These are phyloP conservation scores for Nesoenas mayeri DNA, from an alignment of 2,113 vertebrate genomes.

Conservation along the genomic window DNA sequence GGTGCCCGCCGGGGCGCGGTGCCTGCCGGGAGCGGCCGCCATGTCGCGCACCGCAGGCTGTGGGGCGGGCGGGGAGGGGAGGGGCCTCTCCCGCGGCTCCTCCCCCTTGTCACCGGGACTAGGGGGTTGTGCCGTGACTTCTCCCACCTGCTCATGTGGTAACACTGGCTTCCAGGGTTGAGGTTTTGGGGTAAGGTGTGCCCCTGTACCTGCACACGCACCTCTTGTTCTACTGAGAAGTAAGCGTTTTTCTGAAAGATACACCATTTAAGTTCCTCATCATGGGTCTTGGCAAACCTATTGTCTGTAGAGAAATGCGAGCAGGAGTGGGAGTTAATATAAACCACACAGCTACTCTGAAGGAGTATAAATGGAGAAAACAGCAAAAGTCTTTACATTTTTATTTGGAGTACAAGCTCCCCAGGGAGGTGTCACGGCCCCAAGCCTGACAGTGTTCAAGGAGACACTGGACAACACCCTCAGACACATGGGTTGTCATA, in stretches of 20 bases:
- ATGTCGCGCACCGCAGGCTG: neutral
- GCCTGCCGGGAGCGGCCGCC: conserved; percentile 53
- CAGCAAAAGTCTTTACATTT: neutral
- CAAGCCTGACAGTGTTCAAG: too few species aligned
- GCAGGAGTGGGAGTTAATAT: neutral
- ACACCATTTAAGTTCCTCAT: neutral
- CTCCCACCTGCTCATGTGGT: neutral
- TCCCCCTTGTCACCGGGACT: rapidly evolving
- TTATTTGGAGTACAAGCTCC: neutral
- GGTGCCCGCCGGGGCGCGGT: neutral
- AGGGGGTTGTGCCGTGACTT: neutral
- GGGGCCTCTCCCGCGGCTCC: rapidly evolving
- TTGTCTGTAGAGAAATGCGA: neutral
- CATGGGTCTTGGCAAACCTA: neutral
- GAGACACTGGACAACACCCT: too few species aligned
- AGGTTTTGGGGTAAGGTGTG: rapidly evolving
- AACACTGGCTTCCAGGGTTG: neutral
- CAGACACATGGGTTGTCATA: too few species aligned
- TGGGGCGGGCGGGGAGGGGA: neutral
- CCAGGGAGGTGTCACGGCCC: too few species aligned
- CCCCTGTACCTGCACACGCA: rapidly evolving
- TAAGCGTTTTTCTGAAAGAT: neutral
- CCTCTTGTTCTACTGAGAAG: neutral
- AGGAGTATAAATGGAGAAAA: neutral
- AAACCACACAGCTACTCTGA: neutral